phyloP scores from a whole-genome alignment of 53 echinoderm and acorn worm genomes.

The Astropecten irregularis region DNA sequence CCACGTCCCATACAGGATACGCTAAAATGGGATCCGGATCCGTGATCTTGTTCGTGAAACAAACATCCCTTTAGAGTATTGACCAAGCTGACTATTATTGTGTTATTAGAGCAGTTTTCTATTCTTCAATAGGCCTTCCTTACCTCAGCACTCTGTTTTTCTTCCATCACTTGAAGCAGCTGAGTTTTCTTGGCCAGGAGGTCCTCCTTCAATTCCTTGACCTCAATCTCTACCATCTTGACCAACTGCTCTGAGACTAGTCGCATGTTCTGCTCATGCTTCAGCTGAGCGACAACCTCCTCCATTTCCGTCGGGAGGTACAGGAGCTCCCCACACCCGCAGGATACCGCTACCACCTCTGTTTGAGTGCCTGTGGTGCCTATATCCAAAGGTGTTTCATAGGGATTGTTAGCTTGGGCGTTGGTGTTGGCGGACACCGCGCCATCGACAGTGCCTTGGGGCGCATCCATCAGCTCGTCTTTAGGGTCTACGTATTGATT shows the following conservation, averaged over 20 bases:
- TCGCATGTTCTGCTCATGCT: slow-evolving; percentile 45
- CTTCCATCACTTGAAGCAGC: slow-evolving; percentile 17
- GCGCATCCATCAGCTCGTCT: background rate
- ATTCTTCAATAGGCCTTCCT: no score
- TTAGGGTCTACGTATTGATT: slow-evolving; percentile 8
- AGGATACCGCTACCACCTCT: background rate
- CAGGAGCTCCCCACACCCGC: slow-evolving; percentile 11
- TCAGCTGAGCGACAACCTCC: slow-evolving; percentile 10
- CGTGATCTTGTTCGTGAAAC: no score
- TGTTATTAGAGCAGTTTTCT: no score
- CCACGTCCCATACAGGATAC: no score
- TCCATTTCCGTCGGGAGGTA: background rate
- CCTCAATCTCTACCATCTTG: slow-evolving; percentile 49
- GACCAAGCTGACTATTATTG: no score
- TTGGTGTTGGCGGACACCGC: background rate
- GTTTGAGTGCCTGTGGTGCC: slow-evolving; percentile 21
- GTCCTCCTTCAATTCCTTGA: slow-evolving; percentile 44
- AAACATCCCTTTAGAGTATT: no score
- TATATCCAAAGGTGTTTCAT: background rate
- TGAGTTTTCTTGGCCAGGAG: slow-evolving; percentile 28
- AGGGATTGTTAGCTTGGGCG: background rate
- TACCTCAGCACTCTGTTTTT: slow-evolving; percentile 40
- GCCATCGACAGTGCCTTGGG: background rate
- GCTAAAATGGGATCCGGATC: no score
- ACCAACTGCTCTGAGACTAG: slow-evolving; percentile 49